Evolutionary conservation across 2,888 invertebrate species (phyloP), one percentile per base, ranked within the genome.

Genomic region (Pollenia labialis): DNA sequence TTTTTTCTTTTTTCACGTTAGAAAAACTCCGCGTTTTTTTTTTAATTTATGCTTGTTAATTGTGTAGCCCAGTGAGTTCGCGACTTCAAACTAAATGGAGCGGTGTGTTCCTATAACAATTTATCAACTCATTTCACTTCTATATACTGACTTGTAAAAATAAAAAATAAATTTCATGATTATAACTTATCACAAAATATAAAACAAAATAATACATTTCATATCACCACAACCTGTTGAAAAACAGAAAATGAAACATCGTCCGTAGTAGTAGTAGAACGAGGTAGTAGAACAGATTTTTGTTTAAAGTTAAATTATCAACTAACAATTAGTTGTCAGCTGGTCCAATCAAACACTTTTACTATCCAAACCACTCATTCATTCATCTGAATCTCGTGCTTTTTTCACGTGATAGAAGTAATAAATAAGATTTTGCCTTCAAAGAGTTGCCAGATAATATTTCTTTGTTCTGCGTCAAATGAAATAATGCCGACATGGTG

Each of bases 131-230:
- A 75, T 75, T 81, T 82, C 52, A 66, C 75, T 80, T 68, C 72
- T 74, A 71, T 60, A 79, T 64, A 81, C 56, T 76, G 66, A 75
- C 79, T 82, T 82, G 77, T 85, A 79, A 82, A 74, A 64, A 60
- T 62, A 66, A 76, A 77, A 40, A 75, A 79, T 54, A 66, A 54
- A 72, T 68, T 90, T 91, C 89, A 88, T 90, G 92, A 91, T 91
- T 91, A 91, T 90, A 91, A 91, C 90, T 92, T 92, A 91, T 91
- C 92, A 91, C 90, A 90, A 89, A 89, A 90, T 89, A 89, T 64
- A 77, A 23, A 52, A 42, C 14, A 69, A 64, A 62, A 52, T 68
- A 83, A 76, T 12, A 64, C 71, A 60, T 64, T 81, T 74, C 77
- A 85, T 84, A 77, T 81, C 87, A 69, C 77, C 68, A 32, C 60